Base-by-base conservation (phyloP, 2,113 vertebrate genomes). In the Cyanoderma ruficeps region DNA sequence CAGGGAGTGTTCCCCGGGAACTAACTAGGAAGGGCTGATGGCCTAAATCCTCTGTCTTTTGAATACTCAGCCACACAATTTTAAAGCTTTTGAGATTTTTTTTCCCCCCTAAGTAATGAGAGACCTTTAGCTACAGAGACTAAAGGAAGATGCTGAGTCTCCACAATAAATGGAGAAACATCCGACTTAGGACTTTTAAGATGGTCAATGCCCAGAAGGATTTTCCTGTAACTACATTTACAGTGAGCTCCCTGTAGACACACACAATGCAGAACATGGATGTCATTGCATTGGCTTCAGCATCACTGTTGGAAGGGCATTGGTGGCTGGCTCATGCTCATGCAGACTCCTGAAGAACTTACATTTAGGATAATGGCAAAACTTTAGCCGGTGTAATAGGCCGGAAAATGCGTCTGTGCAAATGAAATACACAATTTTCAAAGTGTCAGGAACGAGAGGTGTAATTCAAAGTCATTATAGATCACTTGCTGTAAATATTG, bases 1-100 rank as follows among this genome's bases (percentile, higher is more conserved):
- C 49, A 35, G 57, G 60, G 90, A 52, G 33, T 0, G 2, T 56
- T 94, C 53, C 64, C 64, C 4, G 13, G 70, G 64, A 93, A 61
- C 69, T 90, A 90, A 69, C 59, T 82, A 60, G 85, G 92, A 89
- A 81, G 64, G 80, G 31, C 56, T 78, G 60, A 70, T 71, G 44
- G 71, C 47, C 74, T 85, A 86, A 91, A 63, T 88, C 67, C 67
- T 86, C 61, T 81, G 55, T 60, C 88, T 88, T 90, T 89, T 90
- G 85, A 90, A 75, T 79, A 53, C 31, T 75, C 37, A 71, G 20
- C 35, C 31, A 41, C 49, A 64, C 3, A 53, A 28, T 92, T 68
- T 83, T 63, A 63, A 89, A 86, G 31, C 42, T 55, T 87, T 59
- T 79, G 77, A 87, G 63, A 55, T 19, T 59, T 52, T 65, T 78